phyloP scores from a whole-genome alignment of 2,888 invertebrate species.

The Tuta absoluta region DNA sequence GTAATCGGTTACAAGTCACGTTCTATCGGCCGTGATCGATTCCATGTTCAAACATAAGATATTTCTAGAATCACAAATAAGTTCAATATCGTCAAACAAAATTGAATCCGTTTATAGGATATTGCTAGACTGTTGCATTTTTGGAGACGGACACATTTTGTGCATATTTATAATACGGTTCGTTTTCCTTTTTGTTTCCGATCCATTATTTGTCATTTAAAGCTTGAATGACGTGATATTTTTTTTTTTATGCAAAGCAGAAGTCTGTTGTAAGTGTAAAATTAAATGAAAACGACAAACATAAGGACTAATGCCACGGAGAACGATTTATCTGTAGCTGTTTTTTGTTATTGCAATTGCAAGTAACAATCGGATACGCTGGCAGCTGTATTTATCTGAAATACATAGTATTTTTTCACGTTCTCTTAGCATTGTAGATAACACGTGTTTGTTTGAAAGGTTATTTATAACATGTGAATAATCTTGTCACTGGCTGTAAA shows the following conservation, averaged over 20 bases:
- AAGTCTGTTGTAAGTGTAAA: neutral
- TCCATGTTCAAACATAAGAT: constrained; percentile 14
- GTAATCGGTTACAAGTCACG: constrained; percentile 32
- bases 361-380: neutral
- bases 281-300: neutral
- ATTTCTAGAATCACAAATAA: constrained; percentile 22
- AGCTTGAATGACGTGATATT: constrained; percentile 5
- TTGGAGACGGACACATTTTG: constrained; percentile 1
- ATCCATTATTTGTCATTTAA: constrained; percentile 16
- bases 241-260: constrained; percentile 20
- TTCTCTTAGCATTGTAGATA: constrained; percentile 35
- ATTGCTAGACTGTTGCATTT: neutral
- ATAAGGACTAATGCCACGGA: neutral
- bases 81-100: constrained; percentile 9
- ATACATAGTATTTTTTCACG: neutral
- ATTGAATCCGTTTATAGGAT: neutral
- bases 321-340: constrained; percentile 6
- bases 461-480: neutral
- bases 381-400: constrained; percentile 7
- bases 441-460: constrained; percentile 35
- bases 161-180: constrained; percentile 12
- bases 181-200: constrained; percentile 8
- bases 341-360: neutral
- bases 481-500: neutral
- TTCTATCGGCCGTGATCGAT: constrained; percentile 23